Evolutionary conservation across 1,140 invertebrate genomes (phyloP).

Genomic region (Hyphantria cunea): DNA sequence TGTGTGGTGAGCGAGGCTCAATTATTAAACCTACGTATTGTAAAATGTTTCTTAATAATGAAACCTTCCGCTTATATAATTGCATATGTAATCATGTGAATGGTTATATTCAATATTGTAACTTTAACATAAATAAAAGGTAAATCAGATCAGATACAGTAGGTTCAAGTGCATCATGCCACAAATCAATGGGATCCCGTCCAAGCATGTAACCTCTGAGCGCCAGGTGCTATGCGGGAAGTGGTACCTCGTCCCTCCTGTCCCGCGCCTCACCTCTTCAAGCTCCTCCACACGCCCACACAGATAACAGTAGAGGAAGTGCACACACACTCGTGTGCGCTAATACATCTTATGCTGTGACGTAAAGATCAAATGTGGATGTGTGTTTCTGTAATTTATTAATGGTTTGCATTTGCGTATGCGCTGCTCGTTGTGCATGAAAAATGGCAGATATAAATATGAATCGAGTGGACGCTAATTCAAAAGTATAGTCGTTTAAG

Average conservation of each 20-base stretch:
- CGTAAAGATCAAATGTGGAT: slow-evolving; percentile 50
- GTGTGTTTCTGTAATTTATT: slow-evolving; percentile 69
- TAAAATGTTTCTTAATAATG: neutral
- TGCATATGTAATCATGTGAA: neutral
- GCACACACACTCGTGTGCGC: slow-evolving; percentile 34
- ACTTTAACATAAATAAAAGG: slow-evolving; percentile 36
- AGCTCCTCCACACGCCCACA: slow-evolving; percentile 44
- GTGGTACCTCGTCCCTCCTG: slow-evolving; percentile 45
- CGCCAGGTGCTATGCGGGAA: slow-evolving; percentile 78
- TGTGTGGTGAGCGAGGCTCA: neutral
- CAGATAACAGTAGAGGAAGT: slow-evolving; percentile 48
- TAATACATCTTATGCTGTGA: slow-evolving; percentile 37
- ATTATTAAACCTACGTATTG: slow-evolving; percentile 3
- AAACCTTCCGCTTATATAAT: neutral
- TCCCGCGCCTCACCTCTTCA: slow-evolving; percentile 29
- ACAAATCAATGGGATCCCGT: slow-evolving; percentile 75
- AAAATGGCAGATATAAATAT: slow-evolving; percentile 65
- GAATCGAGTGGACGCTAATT: slow-evolving; percentile 57
- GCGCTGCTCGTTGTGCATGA: slow-evolving; percentile 54
- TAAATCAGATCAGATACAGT: slow-evolving; percentile 51
- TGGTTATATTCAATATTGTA: too few relatives aligned
- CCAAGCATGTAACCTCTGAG: slow-evolving; percentile 65
- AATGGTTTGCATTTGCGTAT: slow-evolving; percentile 68
- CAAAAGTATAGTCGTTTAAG: slow-evolving; percentile 48
- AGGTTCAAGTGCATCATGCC: slow-evolving; percentile 53